Conservation (phyloP, 2,888 invertebrate genomes). For the Scelioninae gen. 1 region DNA sequence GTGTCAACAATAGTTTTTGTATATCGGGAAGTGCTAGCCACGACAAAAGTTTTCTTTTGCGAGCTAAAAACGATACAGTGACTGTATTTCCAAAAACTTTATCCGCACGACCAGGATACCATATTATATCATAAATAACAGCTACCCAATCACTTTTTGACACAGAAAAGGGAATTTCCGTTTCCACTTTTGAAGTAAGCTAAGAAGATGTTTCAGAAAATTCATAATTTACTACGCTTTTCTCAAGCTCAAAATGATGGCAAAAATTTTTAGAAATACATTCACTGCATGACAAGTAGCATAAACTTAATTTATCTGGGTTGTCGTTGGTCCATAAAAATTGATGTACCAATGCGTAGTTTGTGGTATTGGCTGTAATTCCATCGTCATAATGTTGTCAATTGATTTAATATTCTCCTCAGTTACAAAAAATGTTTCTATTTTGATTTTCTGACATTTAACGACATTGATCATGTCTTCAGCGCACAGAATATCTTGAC, state of each 20-base stretch:
- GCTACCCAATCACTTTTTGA: constrained; percentile 22
- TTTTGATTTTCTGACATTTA: constrained; percentile 7
- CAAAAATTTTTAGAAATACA: neutral
- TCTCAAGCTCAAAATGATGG: constrained; percentile 11
- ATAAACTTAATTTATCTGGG: too few relatives aligned
- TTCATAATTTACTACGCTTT: constrained; percentile 8
- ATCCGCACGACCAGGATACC: constrained; percentile 13
- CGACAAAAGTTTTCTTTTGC: constrained; percentile 4
- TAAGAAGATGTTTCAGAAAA: constrained; percentile 4
- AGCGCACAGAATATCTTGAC: constrained; percentile 2
- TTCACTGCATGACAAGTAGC: too few relatives aligned
- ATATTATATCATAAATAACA: constrained; percentile 5
- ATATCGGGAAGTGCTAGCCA: constrained; percentile 25
- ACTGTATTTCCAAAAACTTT: constrained; percentile 1
- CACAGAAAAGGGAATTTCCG: neutral
- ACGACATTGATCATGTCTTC: constrained; percentile 19
- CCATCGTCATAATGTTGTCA: too few relatives aligned
- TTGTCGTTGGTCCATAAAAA: too few relatives aligned
- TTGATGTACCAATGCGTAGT: too few relatives aligned
- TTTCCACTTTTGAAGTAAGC: neutral
- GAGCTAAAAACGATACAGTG: constrained; percentile 1
- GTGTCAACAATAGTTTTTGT: constrained; percentile 18
- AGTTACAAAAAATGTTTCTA: neutral
- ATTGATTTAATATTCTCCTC: too few relatives aligned
- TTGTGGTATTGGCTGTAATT: too few relatives aligned